Evolutionary conservation across 2,888 invertebrate genomes (phyloP).

Genomic region (Watsonalla binaria): DNA sequence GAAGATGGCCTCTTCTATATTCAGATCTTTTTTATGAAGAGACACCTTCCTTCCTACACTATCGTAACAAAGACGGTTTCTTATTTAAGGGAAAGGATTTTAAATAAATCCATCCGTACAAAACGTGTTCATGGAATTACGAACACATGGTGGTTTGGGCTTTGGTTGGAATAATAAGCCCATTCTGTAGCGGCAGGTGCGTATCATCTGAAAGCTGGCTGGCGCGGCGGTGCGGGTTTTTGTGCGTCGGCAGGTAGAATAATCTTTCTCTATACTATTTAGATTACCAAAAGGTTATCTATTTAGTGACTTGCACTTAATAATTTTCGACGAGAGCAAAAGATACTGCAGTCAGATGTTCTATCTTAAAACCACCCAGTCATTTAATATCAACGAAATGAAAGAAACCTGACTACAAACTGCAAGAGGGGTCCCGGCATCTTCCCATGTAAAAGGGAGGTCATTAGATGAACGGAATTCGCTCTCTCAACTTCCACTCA

Average conservation of each 20-base stretch:
- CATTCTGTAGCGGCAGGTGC: slow-evolving; percentile 50
- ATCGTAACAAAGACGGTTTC: too few species aligned
- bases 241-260: slow-evolving; percentile 36
- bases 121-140: not conserved
- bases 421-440: not conserved
- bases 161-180: slow-evolving; percentile 16
- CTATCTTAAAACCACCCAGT: too few species aligned
- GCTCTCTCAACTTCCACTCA: slow-evolving; percentile 27
- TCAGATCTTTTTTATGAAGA: too few species aligned
- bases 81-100: too few species aligned
- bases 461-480: slow-evolving; percentile 31
- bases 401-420: not conserved
- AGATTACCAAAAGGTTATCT: slow-evolving; percentile 6
- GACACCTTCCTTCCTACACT: too few species aligned
- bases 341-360: too few species aligned
- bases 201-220: slow-evolving; percentile 39
- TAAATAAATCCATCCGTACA: too few species aligned
- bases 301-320: too few species aligned
- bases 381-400: not conserved
- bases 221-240: slow-evolving; percentile 36
- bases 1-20: too few species aligned
- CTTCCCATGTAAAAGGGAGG: slow-evolving; percentile 7
- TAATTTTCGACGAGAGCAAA: too few species aligned
- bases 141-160: slow-evolving; percentile 28
- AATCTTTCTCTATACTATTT: slow-evolving; percentile 15